These are phyloP conservation scores for Scolopax bukidnonensis DNA, from an alignment of 2,797 vertebrate species.

Conservation along the genomic window DNA sequence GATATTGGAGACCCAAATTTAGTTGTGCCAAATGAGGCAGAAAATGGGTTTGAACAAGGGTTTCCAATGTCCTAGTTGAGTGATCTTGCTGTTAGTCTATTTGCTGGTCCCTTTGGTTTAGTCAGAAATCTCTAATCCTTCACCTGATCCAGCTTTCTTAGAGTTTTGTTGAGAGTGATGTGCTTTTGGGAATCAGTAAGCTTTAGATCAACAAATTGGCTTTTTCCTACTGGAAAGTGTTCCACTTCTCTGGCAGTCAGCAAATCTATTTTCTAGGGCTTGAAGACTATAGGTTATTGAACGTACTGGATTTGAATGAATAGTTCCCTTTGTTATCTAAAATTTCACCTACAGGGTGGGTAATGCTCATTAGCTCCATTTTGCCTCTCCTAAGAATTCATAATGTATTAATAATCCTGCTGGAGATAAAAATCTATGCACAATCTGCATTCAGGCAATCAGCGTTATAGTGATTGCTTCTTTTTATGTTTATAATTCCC, in stretches of 20 bases:
- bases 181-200: background rate
- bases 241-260: background rate
- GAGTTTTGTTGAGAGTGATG: background rate
- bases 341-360: background rate
- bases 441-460: background rate
- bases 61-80: background rate
- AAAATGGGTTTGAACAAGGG: background rate
- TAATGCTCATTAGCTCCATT: conserved; percentile 13
- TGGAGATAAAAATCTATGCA: conserved; percentile 14
- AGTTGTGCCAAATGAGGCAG: background rate
- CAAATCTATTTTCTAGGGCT: background rate
- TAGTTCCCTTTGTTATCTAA: background rate
- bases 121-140: background rate
- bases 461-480: background rate
- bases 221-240: background rate
- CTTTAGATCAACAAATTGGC: background rate
- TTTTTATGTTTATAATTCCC: background rate
- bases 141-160: background rate
- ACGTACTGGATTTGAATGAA: background rate
- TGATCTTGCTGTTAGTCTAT: background rate
- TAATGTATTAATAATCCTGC: background rate
- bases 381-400: background rate
- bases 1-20: background rate
- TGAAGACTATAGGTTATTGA: background rate
- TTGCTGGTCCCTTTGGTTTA: background rate